Base-by-base conservation (phyloP, 1,140 invertebrate species). In the Meteorus sp. region DNA sequence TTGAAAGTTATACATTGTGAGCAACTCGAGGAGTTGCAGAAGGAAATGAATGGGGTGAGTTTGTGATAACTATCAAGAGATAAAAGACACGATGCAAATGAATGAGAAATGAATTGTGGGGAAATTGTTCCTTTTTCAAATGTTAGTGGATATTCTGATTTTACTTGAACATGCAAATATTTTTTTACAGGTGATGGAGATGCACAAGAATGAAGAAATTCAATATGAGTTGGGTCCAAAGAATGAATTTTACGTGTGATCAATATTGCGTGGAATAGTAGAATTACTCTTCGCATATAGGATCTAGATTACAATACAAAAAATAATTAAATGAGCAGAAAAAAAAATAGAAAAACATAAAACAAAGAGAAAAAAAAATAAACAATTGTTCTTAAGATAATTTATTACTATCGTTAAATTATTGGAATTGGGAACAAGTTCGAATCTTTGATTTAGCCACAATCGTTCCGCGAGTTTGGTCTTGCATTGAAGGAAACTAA, bases 151-250 rank as follows among this genome's bases (percentile, higher is more conserved):
- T 29, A 9, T 29, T 29, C 27, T 5, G 27, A 29, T 29, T 4
- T 29, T 29, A 9, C 27, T 4, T 29, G 27, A 29, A 29, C 27
- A 29, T 70, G 13, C 15, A 17, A 43, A 44, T 20, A 2, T 43
- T 50, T 39, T 23, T 27, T 86, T 85, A 44, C 83, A 96, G 92
- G 86, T 94, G 66, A 87, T 97, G 77, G 94, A 97, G 77, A 90
- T 95, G 85, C 95, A 95, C 84, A 94, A 95, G 81, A 93, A 94
- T 81, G 93, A 94, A 79, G 94, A 97, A 77, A 86, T 93, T 62
- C 93, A 95, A 70, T 94, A 93, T 74, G 91, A 95, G 70, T 85
- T 96, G 81, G 89, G 90, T 68, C 88, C 89, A 68, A 97, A 95
- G 81, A 86, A 86, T 62, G 93, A 95, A 76, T 95, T 93, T 79